Conservation (phyloP, 2,797 vertebrate species). For the Anolis apletophallus region DNA sequence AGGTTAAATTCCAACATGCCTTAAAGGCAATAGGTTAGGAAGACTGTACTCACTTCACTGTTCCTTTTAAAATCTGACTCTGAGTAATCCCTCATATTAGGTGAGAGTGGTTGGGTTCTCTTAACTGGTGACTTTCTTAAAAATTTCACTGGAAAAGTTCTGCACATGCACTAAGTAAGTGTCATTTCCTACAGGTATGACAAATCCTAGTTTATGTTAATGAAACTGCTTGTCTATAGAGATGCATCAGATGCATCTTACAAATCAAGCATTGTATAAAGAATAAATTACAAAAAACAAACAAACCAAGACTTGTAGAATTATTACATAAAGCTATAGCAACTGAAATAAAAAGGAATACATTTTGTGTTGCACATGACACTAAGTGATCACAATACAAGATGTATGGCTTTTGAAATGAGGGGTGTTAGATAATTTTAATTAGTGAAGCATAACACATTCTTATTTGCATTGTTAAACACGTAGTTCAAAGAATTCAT, state of each 20-base stretch:
- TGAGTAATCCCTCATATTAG: too few relatives aligned
- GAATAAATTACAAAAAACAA: background rate
- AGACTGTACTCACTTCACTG: background rate
- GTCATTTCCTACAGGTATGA: too few relatives aligned
- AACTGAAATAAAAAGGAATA: background rate
- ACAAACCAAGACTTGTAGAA: background rate
- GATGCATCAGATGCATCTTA: too few relatives aligned
- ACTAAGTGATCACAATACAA: background rate
- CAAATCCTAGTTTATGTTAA: too few relatives aligned
- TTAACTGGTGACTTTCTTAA: too few relatives aligned
- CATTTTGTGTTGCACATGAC: too few relatives aligned
- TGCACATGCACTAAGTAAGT: too few relatives aligned
- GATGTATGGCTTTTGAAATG: background rate
- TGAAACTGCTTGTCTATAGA: too few relatives aligned
- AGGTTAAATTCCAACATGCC: background rate
- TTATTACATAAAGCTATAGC: background rate
- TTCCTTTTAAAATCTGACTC: too few relatives aligned
- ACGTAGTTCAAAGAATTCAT: background rate
- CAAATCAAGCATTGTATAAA: too few relatives aligned
- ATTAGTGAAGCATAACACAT: background rate
- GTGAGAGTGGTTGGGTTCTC: too few relatives aligned
- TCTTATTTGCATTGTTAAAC: background rate
- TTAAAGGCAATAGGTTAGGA: background rate
- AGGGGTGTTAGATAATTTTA: background rate
- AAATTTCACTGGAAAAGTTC: too few relatives aligned